A percentile compares a stretch with the other conserved stretches of the same genome.
Evolutionary conservation across 2,797 vertebrate genomes (phyloP).

Genomic region (Trachurus trachurus): DNA sequence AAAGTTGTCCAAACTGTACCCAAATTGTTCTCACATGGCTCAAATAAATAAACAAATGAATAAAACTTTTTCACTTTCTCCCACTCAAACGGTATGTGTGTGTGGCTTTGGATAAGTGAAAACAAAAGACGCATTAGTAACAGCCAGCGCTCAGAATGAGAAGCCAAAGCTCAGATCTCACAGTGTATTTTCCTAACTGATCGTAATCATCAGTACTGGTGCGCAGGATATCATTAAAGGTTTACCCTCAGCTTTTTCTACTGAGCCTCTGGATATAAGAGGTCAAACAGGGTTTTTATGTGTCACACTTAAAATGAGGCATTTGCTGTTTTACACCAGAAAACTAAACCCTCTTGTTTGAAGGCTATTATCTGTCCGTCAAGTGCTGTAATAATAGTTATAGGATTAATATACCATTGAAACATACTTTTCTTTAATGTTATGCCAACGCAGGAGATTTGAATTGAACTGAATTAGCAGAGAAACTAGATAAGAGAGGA

Average conservation of each 20-base stretch:
- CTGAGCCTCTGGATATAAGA: constrained; percentile 21
- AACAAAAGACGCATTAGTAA: constrained; percentile 16
- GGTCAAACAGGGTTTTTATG: constrained; percentile 7
- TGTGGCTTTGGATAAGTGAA: constrained; percentile 16
- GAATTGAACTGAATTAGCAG: constrained; percentile 26
- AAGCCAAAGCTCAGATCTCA: constrained; percentile 10
- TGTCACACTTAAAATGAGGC: background rate
- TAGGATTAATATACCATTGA: constrained; percentile 40
- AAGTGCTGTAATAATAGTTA: background rate
- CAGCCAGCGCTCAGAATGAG: constrained; percentile 7
- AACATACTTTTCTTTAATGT: constrained; percentile 53
- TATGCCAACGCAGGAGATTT: constrained; percentile 40
- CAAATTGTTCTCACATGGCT: background rate
- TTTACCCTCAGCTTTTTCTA: constrained; percentile 4
- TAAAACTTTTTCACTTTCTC: constrained; percentile 5
- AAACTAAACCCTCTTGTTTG: constrained; percentile 6
- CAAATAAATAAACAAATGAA: background rate
- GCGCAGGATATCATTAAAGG: constrained; percentile 33
- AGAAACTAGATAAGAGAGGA: constrained; percentile 35
- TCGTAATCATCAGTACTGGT: constrained; percentile 36
- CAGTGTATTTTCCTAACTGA: constrained; percentile 27
- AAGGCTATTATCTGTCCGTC: constrained; percentile 33
- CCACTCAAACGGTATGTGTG: background rate
- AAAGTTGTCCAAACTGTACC: too few relatives aligned
- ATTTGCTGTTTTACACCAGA: constrained; percentile 14